A percentile compares a stretch with the other conserved stretches of the same genome.
Evolutionary conservation across 2,888 invertebrate genomes (phyloP).

Genomic region (Pristionchus mayeri): DNA sequence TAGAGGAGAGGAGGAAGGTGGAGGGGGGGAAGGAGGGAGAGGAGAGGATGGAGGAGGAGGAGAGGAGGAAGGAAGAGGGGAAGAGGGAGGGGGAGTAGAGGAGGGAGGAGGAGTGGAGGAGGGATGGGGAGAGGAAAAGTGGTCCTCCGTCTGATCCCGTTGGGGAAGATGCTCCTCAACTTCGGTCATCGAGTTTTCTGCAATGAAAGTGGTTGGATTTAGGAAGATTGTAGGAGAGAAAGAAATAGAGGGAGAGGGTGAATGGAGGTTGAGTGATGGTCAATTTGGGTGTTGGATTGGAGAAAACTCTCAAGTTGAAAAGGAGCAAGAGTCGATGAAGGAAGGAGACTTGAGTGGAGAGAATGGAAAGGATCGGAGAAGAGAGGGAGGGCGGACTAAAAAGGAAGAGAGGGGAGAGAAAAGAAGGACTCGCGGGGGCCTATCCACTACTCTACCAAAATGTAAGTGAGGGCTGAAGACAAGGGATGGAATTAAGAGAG

Average conservation of each 20-base stretch:
- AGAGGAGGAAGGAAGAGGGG: background rate
- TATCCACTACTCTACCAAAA: conserved; percentile 2
- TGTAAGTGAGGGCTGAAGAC: background rate
- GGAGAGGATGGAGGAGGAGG: background rate
- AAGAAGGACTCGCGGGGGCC: background rate
- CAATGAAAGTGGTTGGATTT: background rate
- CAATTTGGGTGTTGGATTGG: background rate
- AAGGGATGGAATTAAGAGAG: conserved; percentile 4
- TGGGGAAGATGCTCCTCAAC: background rate
- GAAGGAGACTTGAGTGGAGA: conserved; percentile 20
- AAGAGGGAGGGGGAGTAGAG: background rate
- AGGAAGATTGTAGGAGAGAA: background rate
- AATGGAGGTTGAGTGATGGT: background rate
- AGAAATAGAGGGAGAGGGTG: background rate
- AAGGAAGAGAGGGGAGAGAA: background rate
- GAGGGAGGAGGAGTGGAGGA: background rate
- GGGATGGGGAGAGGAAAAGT: background rate
- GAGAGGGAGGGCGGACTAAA: background rate
- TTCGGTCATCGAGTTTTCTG: background rate
- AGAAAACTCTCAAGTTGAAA: background rate
- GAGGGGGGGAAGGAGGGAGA: background rate
- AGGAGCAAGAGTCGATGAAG: background rate
- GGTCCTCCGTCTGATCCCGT: background rate
- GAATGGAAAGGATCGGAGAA: conserved; percentile 19
- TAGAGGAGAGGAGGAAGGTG: background rate